Conservation (phyloP, 1,140 invertebrate genomes). For the Rhynchophorus ferrugineus region DNA sequence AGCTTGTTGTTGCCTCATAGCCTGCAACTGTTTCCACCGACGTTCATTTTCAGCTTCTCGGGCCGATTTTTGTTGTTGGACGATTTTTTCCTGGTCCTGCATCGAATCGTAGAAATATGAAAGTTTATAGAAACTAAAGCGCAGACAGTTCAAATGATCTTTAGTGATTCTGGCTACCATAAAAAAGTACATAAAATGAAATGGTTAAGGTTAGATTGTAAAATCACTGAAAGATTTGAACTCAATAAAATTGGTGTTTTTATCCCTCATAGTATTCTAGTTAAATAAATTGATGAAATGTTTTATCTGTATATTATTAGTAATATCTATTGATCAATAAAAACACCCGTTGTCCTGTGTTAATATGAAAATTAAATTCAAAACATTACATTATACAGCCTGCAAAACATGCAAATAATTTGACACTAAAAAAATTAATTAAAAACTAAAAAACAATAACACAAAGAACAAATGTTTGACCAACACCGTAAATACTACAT, state of each 20-base stretch:
- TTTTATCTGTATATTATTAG: no score
- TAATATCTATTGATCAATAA: background rate
- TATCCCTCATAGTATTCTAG: no score
- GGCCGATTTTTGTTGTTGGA: slow-evolving; percentile 54
- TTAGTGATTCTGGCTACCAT: background rate
- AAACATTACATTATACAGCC: background rate
- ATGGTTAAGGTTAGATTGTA: no score
- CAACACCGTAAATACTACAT: background rate
- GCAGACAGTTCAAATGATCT: background rate
- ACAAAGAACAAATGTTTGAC: background rate
- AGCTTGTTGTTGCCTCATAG: slow-evolving; percentile 66
- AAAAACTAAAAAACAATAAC: no score
- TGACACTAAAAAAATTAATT: background rate
- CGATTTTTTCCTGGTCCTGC: slow-evolving; percentile 63
- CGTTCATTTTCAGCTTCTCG: slow-evolving; percentile 77
- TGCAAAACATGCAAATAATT: background rate
- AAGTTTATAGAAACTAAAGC: slow-evolving; percentile 8
- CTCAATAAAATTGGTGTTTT: no score
- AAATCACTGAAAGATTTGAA: no score
- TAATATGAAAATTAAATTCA: background rate
- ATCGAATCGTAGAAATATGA: slow-evolving; percentile 7
- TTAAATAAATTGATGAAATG: no score
- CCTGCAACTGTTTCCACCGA: slow-evolving; percentile 81
- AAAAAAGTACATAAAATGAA: no score
- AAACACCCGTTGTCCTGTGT: background rate